Evolutionary conservation across 2,888 invertebrate species (phyloP), one percentile per base, ranked within the genome.

Genomic region (Eudasyphora cyanicolor): DNA sequence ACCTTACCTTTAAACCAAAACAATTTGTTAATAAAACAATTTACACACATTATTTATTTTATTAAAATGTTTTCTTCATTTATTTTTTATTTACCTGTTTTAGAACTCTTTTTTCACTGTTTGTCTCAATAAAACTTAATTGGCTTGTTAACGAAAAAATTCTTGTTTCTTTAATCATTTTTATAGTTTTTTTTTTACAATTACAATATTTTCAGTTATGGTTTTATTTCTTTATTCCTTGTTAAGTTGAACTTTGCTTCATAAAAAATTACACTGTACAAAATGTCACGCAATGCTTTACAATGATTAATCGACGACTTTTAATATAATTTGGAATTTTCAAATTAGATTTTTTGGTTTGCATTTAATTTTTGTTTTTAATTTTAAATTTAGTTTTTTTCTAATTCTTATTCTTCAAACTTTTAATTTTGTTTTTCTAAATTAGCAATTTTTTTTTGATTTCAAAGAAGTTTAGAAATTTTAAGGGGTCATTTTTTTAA

Each of bases 261-360:
- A 79, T 82, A 85, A 79, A 82, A 82, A 85, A 82, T 77, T 85
- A 82, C 82, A 85, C 84, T 84, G 84, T 84, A 84, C 84, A 84
- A 84, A 83, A 81, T 60, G 81, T 76, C 78, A 84, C 81, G 60
- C 81, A 78, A 73, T 84, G 76, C 57, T 81, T 81, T 81, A 78
- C 84, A 78, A 81, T 76, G 71, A 78, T 64, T 81, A 81, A 84
- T 84, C 80, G 84, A 83, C 83, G 74, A 51, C 75, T 38, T 57
- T 38, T 19, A 60, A 29, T 70, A 64, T 51, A 51, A 42, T 14
- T 42, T 51, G 24, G 49, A 19, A 49, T 49, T 70, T 69, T 24
- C 0, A 29, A 17, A 17, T 49, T 45, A 6, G 7, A 12, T 51
- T 51, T 51, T 2, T 19, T 12, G 21, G 27, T 57, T 73, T 54